Evolutionary conservation across 1,140 invertebrate species (phyloP).

Genomic region (Carcinoscorpius rotundicauda): DNA sequence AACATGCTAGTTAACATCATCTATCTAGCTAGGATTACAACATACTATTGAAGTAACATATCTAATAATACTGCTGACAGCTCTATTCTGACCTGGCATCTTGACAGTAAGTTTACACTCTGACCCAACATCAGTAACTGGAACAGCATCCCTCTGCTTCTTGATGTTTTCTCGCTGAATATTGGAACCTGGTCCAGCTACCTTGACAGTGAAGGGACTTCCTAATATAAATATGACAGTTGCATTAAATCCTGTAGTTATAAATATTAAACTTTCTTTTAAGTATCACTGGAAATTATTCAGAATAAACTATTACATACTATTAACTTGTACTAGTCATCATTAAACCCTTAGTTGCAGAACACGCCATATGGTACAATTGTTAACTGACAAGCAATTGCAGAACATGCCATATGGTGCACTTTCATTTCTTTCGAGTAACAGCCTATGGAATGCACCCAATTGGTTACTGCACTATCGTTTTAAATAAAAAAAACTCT

Average conservation of each 20-base stretch:
- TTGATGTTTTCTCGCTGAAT: conserved; percentile 81
- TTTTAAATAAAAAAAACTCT: no score
- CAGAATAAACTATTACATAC: no score
- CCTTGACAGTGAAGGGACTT: conserved; percentile 87
- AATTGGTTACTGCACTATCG: no score
- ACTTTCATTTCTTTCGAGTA: no score
- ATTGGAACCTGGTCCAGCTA: conserved; percentile 75
- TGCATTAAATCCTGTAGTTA: not conserved
- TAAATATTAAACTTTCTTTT: not conserved
- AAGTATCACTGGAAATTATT: not conserved
- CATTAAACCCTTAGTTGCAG: no score
- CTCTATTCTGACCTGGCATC: conserved; percentile 57
- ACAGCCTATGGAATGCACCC: no score
- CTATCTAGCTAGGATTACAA: not conserved
- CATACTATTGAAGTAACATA: conserved; percentile 38
- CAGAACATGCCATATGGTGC: no score
- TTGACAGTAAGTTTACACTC: conserved; percentile 93
- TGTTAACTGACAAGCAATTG: no score
- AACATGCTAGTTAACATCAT: no score
- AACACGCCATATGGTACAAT: no score
- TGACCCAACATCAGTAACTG: conserved; percentile 81
- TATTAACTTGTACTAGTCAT: no score
- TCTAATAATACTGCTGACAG: not conserved
- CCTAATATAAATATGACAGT: conserved; percentile 37
- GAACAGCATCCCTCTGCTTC: conserved; percentile 76